Evolutionary conservation across 2,888 invertebrate genomes (phyloP).

Genomic region (Carabus problematicus): DNA sequence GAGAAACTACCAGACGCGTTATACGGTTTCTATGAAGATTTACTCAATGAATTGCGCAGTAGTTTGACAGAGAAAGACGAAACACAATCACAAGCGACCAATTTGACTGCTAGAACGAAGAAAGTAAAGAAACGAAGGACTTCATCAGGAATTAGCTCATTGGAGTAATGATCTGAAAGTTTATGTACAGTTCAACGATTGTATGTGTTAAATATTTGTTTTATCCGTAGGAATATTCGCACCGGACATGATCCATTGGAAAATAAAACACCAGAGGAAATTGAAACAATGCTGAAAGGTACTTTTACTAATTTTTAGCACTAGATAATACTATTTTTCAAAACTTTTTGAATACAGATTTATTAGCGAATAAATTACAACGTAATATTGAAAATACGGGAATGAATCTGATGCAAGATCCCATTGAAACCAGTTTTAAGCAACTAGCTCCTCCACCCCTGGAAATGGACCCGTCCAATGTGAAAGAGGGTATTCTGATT

Average conservation of each 20-base stretch:
- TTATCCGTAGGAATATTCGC: slow-evolving; percentile 1
- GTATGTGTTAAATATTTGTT: background rate
- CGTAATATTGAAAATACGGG: too few relatives aligned
- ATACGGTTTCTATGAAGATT: slow-evolving; percentile 52
- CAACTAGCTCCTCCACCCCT: background rate
- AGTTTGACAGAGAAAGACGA: too few relatives aligned
- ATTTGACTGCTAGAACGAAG: background rate
- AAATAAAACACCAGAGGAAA: slow-evolving; percentile 45
- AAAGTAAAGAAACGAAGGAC: slow-evolving; percentile 1
- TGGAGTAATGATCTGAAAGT: slow-evolving; percentile 4
- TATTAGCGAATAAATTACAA: too few relatives aligned
- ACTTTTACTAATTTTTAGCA: too few relatives aligned
- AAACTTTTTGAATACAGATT: too few relatives aligned
- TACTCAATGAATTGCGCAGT: slow-evolving; percentile 44
- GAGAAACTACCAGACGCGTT: slow-evolving; percentile 52
- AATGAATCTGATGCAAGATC: too few relatives aligned
- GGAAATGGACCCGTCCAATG: slow-evolving; percentile 34
- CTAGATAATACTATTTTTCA: too few relatives aligned
- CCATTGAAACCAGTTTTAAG: background rate
- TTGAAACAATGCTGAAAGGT: slow-evolving; percentile 49
- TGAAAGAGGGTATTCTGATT: slow-evolving; percentile 54
- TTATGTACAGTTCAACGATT: background rate
- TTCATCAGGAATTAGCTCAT: background rate
- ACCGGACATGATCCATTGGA: slow-evolving; percentile 21
- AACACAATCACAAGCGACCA: too few relatives aligned